Conservation (phyloP, 2,113 vertebrate genomes). For the Dendropsophus ebraccatus region DNA sequence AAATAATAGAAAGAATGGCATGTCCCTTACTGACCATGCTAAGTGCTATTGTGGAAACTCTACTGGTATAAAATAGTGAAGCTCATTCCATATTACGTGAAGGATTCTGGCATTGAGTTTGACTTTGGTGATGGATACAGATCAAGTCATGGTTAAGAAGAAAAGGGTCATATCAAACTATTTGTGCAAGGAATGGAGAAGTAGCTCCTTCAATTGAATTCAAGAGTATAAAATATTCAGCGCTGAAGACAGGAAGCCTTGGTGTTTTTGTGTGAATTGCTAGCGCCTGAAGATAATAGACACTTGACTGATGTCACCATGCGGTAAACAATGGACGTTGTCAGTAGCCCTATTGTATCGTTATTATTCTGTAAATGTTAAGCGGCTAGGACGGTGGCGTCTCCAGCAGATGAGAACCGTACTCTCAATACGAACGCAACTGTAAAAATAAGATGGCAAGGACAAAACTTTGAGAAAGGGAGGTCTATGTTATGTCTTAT, state of each 20-base stretch:
- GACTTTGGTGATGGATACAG: neutral
- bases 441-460: neutral
- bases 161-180: neutral
- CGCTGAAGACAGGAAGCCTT: neutral
- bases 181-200: neutral
- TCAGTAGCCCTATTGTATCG: neutral
- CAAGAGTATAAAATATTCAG: neutral
- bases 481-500: neutral
- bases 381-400: neutral
- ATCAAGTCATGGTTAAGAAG: constrained; percentile 7
- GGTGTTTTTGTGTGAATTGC: neutral
- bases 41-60: neutral
- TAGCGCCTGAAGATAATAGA: neutral
- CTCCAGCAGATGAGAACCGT: neutral
- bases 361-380: constrained; percentile 1
- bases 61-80: neutral
- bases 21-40: neutral
- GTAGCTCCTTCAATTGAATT: neutral
- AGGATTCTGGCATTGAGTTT: neutral
- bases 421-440: neutral
- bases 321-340: neutral
- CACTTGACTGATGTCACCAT: neutral
- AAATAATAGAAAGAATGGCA: no score
- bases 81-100: neutral
- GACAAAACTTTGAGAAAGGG: neutral